Evolutionary conservation across 2,113 vertebrate genomes (phyloP), one percentile per base, ranked within the genome.

Genomic region (Rhinolophus sinicus): DNA sequence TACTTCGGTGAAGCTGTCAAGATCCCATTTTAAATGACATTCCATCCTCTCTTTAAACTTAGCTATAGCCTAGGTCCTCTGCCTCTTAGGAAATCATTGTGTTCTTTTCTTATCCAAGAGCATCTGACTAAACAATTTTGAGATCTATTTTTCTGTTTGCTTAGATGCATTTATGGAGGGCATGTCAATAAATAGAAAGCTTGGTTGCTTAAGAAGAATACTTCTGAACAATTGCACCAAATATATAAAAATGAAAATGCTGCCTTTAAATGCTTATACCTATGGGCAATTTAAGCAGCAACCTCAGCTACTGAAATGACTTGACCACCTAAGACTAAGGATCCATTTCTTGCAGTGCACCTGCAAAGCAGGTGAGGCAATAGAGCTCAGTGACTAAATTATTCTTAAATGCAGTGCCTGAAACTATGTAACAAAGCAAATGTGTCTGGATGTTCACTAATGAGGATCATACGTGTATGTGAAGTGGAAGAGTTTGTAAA

Each of bases 41-140:
- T 83, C 16, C 35, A 94, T 70, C 56, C 22, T 78, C n/a, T 81
- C 33, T 78, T 80, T 83, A 92, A 78, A 80, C n/a, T 88, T 64
- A 88, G 72, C 50, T 50, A 82, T 85, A 44, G 21, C 64, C 54
- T n/a, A n/a, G 11, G 35, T 52, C 10, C n/a, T 96, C 47, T 72
- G 54, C 33, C 75, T 96, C 82, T 97, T 88, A 86, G 52, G 44
- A 92, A 88, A 70, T 54, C 26, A 56, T 86, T 78, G 40, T 94
- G 50, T 58, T 83, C 76, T 90, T 87, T 94, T 83, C 70, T 91
- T 67, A 86, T 22, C 70, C 72, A 83, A 44, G 40, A 44, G 40
- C 77, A 85, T 88, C 72, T 90, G 72, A 76, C 21, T 52, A 69
- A 64, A 38, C 65, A 50, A 76, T 78, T 88, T 92, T 76, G 22